Conservation (phyloP, 2,113 vertebrate genomes). For the Prolemur simus region DNA sequence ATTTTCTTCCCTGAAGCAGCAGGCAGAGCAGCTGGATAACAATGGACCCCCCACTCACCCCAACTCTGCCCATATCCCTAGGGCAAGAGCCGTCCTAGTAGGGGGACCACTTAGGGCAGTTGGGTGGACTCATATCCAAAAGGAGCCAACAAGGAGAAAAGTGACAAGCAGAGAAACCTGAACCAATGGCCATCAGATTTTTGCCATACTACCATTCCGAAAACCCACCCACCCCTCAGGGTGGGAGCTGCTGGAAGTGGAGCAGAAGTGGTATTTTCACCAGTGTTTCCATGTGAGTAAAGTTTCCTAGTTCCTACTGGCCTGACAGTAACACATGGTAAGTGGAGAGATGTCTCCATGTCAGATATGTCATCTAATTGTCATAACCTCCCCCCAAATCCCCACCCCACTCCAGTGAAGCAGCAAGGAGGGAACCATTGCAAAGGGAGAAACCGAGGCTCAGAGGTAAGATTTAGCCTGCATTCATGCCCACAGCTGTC, state of each 20-base stretch:
- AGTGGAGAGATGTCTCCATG: background rate
- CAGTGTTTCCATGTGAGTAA: background rate
- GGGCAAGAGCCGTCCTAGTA: background rate
- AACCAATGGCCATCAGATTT: background rate
- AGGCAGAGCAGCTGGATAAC: background rate
- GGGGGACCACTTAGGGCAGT: background rate
- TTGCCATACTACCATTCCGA: background rate
- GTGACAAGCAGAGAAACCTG: background rate
- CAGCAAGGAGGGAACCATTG: background rate
- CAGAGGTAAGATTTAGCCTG: background rate
- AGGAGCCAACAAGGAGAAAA: background rate
- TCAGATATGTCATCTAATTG: background rate
- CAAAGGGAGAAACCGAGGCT: background rate
- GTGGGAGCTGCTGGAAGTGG: fast-evolving
- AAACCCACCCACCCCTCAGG: background rate
- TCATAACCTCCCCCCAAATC: background rate
- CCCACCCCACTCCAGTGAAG: background rate
- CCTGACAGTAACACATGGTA: background rate
- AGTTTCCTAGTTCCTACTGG: background rate
- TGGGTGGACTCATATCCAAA: background rate
- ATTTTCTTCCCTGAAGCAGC: background rate
- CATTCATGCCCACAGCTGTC: background rate
- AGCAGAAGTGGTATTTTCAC: background rate
- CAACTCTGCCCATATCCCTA: background rate
- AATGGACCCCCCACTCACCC: background rate